Evolutionary conservation across 37 sponge, comb jelly and placozoan genomes (phyloP), one percentile per base, ranked within the genome.

Genomic region (Tethya wilhelma): DNA sequence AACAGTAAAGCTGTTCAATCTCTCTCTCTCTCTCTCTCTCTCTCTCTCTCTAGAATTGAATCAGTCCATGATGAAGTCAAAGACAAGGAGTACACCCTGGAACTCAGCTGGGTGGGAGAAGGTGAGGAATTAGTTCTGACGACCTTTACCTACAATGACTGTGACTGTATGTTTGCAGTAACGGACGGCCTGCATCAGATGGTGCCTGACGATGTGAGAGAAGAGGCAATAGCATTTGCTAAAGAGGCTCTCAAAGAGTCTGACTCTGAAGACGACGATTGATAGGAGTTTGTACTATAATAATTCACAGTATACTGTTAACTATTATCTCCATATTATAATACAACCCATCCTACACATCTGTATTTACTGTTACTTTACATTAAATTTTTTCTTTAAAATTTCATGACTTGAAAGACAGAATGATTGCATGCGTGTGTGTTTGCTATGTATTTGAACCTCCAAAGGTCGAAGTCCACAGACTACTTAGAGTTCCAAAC

Each of bases 91-190:
- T 98, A 96, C 87, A 90, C 89, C 44, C 60, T 98, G 45, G 99
- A 98, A 76, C 64, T 98, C 42, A 96, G 99, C 64, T 98, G 99
- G 99, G 94, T 98, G 31, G 94, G 99, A 37, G 93, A 93, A 79
- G 88, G 92, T 91, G 53, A 74, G 87, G 5, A 8, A n/a, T n/a
- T n/a, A n/a, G n/a, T n/a, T n/a, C n/a, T n/a, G n/a, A n/a, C n/a
- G n/a, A n/a, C n/a, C n/a, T n/a, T n/a, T n/a, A n/a, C n/a, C n/a
- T n/a, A n/a, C n/a, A n/a, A n/a, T n/a, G n/a, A n/a, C n/a, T n/a
- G n/a, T n/a, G n/a, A n/a, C n/a, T n/a, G n/a, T 59, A 12, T 7
- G 19, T 23, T 64, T 8, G 39, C 56, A 94, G 95, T 63, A 1
- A 87, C 88, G 22, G 85, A 45, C 39, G 95, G 95, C 3, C 12